Conservation (phyloP, 1,140 invertebrate species). For the Conopomorpha cramerella region DNA sequence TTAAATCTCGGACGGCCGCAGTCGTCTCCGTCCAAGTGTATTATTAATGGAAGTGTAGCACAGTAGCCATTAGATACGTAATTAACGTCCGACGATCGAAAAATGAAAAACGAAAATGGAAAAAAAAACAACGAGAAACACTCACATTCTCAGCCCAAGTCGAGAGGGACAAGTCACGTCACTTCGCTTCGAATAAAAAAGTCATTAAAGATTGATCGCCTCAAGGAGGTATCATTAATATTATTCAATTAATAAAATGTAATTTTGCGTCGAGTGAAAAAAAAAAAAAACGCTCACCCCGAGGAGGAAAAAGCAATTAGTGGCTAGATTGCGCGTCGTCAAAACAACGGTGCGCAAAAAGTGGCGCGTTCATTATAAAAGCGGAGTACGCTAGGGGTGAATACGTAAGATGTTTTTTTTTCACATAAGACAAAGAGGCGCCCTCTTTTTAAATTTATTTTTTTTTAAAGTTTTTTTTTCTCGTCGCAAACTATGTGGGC, state of each 20-base stretch:
- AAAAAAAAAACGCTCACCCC: constrained; percentile 47
- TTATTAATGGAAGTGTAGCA: constrained; percentile 61
- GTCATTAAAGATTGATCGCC: constrained; percentile 55
- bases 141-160: no score
- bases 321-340: constrained; percentile 58
- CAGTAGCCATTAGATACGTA: constrained; percentile 55
- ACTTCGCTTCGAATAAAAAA: constrained; percentile 50
- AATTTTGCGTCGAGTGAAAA: no score
- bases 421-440: constrained; percentile 52
- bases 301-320: constrained; percentile 59
- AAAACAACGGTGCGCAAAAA: constrained; percentile 56
- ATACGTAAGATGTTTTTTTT: constrained; percentile 58
- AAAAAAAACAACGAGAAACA: no score
- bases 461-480: constrained; percentile 42
- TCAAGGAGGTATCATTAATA: constrained; percentile 55
- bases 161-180: constrained; percentile 22
- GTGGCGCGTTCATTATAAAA: constrained; percentile 49
- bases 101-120: constrained; percentile 21
- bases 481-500: constrained; percentile 43
- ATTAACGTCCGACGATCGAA: constrained; percentile 45
- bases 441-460: no score
- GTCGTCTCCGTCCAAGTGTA: constrained; percentile 35
- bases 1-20: constrained; percentile 44
- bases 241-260: constrained; percentile 61
- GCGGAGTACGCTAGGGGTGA: constrained; percentile 55